Conservation (phyloP, 2,797 vertebrate species). For the Dendrocincla fuliginosa region DNA sequence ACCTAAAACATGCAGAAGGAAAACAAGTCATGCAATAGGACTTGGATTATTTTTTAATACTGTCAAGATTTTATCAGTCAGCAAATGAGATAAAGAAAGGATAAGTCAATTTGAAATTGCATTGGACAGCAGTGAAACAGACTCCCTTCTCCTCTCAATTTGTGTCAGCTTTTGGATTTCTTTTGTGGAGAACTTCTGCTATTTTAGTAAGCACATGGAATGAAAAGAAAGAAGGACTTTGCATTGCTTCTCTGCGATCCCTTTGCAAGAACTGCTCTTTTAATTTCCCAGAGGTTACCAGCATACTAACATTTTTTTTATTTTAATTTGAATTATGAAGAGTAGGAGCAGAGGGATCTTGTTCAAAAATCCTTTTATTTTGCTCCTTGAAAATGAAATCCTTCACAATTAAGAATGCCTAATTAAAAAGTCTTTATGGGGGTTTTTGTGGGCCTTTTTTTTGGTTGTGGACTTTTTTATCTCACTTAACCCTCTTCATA, state of each 20-base stretch:
- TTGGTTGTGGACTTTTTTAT: not conserved
- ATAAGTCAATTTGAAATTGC: conserved; percentile 28
- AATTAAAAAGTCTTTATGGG: conserved; percentile 30
- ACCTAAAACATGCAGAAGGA: not conserved
- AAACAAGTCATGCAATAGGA: not conserved
- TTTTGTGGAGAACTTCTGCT: not conserved
- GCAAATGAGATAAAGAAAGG: conserved; percentile 28
- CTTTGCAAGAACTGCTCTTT: conserved; percentile 15
- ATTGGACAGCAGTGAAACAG: not conserved
- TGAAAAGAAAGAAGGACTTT: not conserved
- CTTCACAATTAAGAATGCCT: conserved; percentile 37
- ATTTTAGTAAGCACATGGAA: not conserved
- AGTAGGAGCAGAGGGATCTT: not conserved
- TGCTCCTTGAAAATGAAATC: not conserved
- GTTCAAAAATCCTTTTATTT: not conserved
- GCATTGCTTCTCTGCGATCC: conserved; percentile 3
- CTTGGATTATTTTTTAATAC: conserved; percentile 18
- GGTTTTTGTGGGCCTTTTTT: not conserved
- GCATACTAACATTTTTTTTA: not conserved
- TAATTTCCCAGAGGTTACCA: conserved; percentile 46
- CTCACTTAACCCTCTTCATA: not conserved
- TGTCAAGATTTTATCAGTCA: conserved; percentile 27
- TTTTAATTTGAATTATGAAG: conserved; percentile 56
- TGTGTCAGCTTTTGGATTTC: not conserved
- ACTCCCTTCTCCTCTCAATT: not conserved